phyloP scores from a whole-genome alignment of 2,888 invertebrate genomes.

The Kryphioiulus occultus region DNA sequence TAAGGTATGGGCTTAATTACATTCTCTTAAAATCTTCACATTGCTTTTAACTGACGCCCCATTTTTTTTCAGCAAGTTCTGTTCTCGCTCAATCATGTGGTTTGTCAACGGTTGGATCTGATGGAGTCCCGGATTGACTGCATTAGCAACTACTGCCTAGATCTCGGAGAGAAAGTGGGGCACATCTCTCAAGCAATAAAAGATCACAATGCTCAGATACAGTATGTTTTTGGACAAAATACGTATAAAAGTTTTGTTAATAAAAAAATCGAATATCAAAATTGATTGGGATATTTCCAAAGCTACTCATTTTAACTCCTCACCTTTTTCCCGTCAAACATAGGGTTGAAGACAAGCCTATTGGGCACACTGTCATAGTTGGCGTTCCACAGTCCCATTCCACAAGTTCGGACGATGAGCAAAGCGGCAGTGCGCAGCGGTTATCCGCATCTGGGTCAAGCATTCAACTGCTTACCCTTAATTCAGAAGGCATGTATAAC shows the following conservation, averaged over 20 bases:
- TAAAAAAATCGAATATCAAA: background rate
- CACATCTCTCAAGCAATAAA: conserved; percentile 46
- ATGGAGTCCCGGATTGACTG: conserved; percentile 51
- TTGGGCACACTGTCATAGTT: conserved; percentile 48
- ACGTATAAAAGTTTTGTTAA: no score
- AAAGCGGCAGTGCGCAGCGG: background rate
- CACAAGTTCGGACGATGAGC: conserved; percentile 31
- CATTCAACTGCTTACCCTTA: conserved; percentile 57
- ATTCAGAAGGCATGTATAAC: conserved; percentile 57
- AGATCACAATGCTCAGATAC: conserved; percentile 44
- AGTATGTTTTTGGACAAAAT: conserved; percentile 48
- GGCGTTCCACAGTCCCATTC: conserved; percentile 48
- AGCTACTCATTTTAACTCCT: no score
- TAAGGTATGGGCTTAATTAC: conserved; percentile 41
- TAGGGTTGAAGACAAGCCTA: conserved; percentile 17
- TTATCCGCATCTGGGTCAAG: conserved; percentile 25
- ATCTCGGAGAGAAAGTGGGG: conserved; percentile 51
- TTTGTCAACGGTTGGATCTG: conserved; percentile 49
- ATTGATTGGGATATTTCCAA: no score
- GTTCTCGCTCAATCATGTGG: conserved; percentile 41
- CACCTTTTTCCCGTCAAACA: no score
- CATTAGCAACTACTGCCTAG: conserved; percentile 48
- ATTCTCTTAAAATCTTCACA: background rate
- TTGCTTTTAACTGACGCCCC: background rate
- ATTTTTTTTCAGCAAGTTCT: conserved; percentile 49